Conservation (phyloP, 2,797 vertebrate species). For the Brachyrhaphis roseni region DNA sequence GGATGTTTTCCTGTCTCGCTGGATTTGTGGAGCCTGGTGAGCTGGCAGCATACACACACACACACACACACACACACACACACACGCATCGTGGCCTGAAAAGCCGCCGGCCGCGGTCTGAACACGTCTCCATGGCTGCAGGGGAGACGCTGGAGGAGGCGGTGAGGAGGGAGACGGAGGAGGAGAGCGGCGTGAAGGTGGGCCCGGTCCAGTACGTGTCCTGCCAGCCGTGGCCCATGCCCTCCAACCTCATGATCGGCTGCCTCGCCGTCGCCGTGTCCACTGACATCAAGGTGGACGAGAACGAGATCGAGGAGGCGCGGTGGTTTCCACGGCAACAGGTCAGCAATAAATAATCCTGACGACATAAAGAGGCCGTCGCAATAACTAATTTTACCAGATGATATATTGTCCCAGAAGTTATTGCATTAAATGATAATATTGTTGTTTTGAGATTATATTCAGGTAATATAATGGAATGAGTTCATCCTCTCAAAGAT, state of each 20-base stretch:
- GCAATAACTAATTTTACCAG: too few relatives aligned
- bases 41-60: too few relatives aligned
- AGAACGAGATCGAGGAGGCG: constrained; percentile 94
- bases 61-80: too few relatives aligned
- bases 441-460: too few relatives aligned
- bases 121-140: constrained; percentile 40
- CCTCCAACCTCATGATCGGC: constrained; percentile 95
- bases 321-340: constrained; percentile 93
- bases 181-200: constrained; percentile 91
- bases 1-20: constrained; percentile 94
- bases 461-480: too few relatives aligned
- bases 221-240: constrained; percentile 97
- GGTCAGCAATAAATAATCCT: constrained; percentile 66
- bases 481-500: too few relatives aligned
- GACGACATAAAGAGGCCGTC: background rate
- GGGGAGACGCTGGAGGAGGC: constrained; percentile 92
- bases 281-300: constrained; percentile 90
- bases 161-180: constrained; percentile 91
- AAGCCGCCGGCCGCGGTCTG: background rate
- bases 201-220: constrained; percentile 89
- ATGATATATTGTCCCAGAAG: too few relatives aligned
- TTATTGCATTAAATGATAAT: too few relatives aligned
- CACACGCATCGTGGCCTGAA: too few relatives aligned
- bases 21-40: constrained; percentile 95
- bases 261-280: constrained; percentile 89